phyloP scores from a whole-genome alignment of 2,888 invertebrate genomes.

The Tetragonula carbonaria region DNA sequence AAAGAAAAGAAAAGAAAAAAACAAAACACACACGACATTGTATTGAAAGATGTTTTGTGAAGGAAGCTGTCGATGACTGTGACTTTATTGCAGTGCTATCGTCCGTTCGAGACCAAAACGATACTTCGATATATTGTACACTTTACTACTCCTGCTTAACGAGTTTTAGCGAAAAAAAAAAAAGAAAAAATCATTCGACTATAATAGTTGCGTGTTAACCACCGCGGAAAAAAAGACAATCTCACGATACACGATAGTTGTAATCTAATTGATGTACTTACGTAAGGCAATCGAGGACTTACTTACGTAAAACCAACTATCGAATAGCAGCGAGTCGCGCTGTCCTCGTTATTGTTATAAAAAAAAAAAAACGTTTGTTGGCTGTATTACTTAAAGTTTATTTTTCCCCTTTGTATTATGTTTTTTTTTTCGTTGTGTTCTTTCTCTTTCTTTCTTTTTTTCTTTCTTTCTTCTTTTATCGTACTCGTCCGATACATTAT shows the following conservation, averaged over 20 bases:
- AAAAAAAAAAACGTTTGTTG: not conserved
- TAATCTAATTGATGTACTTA: conserved; percentile 44
- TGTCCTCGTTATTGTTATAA: conserved; percentile 1
- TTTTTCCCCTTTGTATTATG: too few species aligned
- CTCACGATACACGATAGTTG: conserved; percentile 15
- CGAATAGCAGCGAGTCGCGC: conserved; percentile 13
- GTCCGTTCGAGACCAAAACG: conserved; percentile 4
- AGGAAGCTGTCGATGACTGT: not conserved
- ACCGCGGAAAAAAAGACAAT: conserved; percentile 44
- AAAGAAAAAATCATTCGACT: not conserved
- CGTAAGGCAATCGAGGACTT: conserved; percentile 18
- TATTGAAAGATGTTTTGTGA: not conserved
- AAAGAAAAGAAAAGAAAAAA: too few species aligned
- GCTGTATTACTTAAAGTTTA: not conserved
- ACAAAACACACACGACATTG: not conserved
- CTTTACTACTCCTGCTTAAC: conserved; percentile 15
- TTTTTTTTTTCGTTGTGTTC: not conserved
- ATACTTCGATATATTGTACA: not conserved
- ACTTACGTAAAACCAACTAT: conserved; percentile 33
- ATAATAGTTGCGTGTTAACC: not conserved
- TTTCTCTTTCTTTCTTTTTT: not conserved
- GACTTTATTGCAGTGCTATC: not conserved
- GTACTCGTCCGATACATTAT: too few species aligned
- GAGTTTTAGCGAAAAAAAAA: not conserved
- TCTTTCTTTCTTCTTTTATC: not conserved